Base-by-base conservation (phyloP, 2,113 vertebrate genomes). In the Raja brachyura region DNA sequence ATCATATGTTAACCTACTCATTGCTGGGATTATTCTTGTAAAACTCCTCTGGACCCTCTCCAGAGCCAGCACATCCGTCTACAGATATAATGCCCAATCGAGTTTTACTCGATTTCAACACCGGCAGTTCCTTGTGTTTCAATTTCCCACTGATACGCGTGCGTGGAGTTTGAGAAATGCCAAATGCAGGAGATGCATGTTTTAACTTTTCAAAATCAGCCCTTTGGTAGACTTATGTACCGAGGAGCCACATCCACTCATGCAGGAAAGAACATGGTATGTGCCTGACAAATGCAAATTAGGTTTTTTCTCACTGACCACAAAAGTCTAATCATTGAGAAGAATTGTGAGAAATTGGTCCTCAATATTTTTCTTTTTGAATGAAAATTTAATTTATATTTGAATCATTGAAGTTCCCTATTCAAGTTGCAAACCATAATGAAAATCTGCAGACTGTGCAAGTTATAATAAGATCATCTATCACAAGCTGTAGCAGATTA, bases 281-380 rank as follows among this genome's bases (percentile, higher is more conserved):
- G 14, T 88, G 56, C 59, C 13, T 61, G 4, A 59, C 83, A 5
- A n/a, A 63, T 88, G 59, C 25, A 63, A 33, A 88, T 31, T 5
- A 28, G 14, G 28, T 66, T n/a, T n/a, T 25, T 59, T 63, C 1
- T 7, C 28, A 88, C 83, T 88, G 83, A 66, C n/a, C 48, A 83
- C 79, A 83, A 7, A 11, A 28, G 22, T 20, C 56, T 28, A 56
- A 56, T 83, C 6, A 20, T 9, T 33, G n/a, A 77, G 31, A 59
- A 28, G 10, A 92, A 92, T 28, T 92, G 33, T 92, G 31, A 95
- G 94, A 90, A 94, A 96, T 95, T 94, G 93, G 63, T 95, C 93
- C 93, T 95, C 93, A 85, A 94, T 95, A 94, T 93, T 95, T 86
- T 93, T 68, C 66, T 74, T 22, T 73, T 92, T 31, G 22, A 54